These are phyloP conservation scores for Tupaia tana DNA, from an alignment of 2,113 vertebrate genomes.

Conservation along the genomic window DNA sequence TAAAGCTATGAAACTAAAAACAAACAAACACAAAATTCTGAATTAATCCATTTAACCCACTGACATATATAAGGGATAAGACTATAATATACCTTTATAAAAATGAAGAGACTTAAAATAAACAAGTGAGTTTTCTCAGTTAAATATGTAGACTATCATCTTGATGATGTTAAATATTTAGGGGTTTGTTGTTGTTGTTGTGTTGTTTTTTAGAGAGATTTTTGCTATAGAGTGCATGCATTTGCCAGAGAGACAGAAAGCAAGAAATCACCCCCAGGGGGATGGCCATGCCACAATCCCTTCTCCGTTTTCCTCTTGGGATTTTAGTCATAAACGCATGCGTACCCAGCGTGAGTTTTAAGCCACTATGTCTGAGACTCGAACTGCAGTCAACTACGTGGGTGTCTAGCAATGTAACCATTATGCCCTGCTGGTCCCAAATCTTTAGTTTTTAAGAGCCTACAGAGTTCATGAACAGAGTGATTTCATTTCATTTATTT, in stretches of 20 bases:
- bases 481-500: slow-evolving; percentile 6
- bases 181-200: too few relatives aligned
- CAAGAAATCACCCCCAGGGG: too few relatives aligned
- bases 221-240: too few relatives aligned
- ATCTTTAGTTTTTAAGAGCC: not conserved
- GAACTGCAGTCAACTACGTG: too few relatives aligned
- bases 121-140: not conserved
- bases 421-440: not conserved
- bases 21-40: not conserved
- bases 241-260: too few relatives aligned
- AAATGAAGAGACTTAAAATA: slow-evolving; percentile 55
- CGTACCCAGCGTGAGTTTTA: too few relatives aligned
- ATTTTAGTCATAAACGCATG: too few relatives aligned
- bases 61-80: not conserved
- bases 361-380: too few relatives aligned
- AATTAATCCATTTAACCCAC: slow-evolving; percentile 9
- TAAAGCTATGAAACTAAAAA: not conserved
- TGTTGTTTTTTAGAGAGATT: too few relatives aligned
- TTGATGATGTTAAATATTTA: not conserved
- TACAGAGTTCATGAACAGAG: not conserved
- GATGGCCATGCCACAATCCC: too few relatives aligned
- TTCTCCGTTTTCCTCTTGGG: too few relatives aligned
- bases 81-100: slow-evolving; percentile 44
- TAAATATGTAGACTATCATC: not conserved
- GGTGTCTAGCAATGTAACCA: too few relatives aligned